phyloP scores from a whole-genome alignment of 2,797 vertebrate genomes.

The Cossypha caffra region DNA sequence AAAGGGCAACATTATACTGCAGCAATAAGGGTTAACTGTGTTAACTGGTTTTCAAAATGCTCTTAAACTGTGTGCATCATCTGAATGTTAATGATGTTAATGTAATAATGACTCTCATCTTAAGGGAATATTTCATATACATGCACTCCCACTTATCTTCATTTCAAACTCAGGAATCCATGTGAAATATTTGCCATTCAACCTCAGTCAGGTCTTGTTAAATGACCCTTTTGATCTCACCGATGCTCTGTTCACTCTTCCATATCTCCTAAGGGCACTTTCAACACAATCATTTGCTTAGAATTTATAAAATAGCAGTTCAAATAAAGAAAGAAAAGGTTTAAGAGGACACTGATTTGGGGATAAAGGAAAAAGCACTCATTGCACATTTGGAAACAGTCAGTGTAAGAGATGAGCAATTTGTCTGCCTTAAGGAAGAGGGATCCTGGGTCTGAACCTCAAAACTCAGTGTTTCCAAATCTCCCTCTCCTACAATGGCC shows the following conservation, averaged over 20 bases:
- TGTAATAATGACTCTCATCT: neutral
- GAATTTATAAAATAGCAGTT: neutral
- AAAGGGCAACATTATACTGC: neutral
- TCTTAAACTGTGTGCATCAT: neutral
- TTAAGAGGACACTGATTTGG: neutral
- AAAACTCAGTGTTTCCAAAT: neutral
- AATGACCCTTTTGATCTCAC: neutral
- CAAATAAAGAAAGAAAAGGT: neutral
- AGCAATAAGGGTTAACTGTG: neutral
- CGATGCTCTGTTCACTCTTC: neutral
- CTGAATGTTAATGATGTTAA: neutral
- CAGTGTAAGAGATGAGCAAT: neutral
- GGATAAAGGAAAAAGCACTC: neutral
- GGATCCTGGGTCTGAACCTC: neutral
- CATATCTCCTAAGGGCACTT: neutral
- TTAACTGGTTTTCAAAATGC: neutral
- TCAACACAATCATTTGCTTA: neutral
- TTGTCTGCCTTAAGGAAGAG: neutral
- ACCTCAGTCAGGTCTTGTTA: neutral
- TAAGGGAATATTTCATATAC: neutral
- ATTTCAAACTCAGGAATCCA: neutral
- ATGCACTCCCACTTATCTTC: neutral
- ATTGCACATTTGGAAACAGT: neutral
- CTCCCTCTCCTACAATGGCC: neutral
- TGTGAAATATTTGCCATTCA: neutral